Base-by-base conservation (phyloP, 1,140 invertebrate genomes). In the Drosophila sproati region DNA sequence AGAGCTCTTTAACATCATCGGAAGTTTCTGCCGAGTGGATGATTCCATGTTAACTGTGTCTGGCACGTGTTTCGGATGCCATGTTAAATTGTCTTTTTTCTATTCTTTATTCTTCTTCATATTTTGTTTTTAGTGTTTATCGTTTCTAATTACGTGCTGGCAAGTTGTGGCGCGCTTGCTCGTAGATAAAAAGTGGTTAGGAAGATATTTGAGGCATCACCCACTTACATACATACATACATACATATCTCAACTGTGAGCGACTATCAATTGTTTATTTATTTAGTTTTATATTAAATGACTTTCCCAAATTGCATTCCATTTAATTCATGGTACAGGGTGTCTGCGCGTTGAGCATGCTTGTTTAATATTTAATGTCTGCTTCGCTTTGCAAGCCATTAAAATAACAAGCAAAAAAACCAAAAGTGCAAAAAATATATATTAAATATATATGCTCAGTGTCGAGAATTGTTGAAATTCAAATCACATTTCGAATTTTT, bases 71-170 rank as follows among this genome's bases (percentile, higher is more conserved):
- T 55, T 7, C 50, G 50, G 48, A 41, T 61, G 66, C 47, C 47
- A 35, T 71, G 50, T 48, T 50, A 20, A 62, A 51, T 56, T 51
- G 8, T 37, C 12, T 12, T 7, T 52, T 34, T 37, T 37, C 47
- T 68, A 5, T 45, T 10, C 5, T 41, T 29, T 31, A 45, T 55
- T 62, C 57, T 7, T 48, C 4, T 12, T 61, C 35, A 41, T 55
- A 3, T 54, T 69, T 50, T 35, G 34, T 62, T 35, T 60, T 5
- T 34, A 39, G 37, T 37, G 54, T 10, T 61, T 74, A 74, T 74
- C 72, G 57, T 56, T 61, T 74, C 56, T 74, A 74, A 74, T 69
- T 74, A 74, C 72, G 72, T 74, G 72, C 66, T 68, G 70, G 47
- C 57, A 61, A 50, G 57, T 47, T 63, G 64, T 50, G 57, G 52